Evolutionary conservation across 2,113 vertebrate species (phyloP).

Genomic region (Hydrolagus affinis): DNA sequence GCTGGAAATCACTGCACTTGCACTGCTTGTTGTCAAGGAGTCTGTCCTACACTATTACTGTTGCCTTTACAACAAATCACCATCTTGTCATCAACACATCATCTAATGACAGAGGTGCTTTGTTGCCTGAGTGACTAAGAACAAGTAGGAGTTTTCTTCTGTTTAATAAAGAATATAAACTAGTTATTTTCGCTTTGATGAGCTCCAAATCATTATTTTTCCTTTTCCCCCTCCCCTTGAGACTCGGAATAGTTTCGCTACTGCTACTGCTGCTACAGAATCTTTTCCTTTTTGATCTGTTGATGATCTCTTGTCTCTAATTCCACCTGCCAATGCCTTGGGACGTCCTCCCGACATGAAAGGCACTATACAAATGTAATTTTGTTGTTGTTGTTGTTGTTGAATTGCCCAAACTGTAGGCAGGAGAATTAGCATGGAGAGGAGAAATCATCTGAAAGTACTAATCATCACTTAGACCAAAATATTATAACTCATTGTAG

Average conservation of each 20-base stretch:
- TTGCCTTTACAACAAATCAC: background rate
- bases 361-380: too few relatives aligned
- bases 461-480: too few relatives aligned
- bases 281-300: background rate
- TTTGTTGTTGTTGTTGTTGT: too few relatives aligned
- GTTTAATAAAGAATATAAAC: background rate
- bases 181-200: background rate
- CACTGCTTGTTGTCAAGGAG: background rate
- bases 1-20: background rate
- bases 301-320: background rate
- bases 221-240: background rate
- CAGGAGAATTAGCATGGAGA: too few relatives aligned
- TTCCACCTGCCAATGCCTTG: too few relatives aligned
- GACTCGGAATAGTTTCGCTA: background rate
- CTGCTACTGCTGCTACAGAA: background rate
- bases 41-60: background rate
- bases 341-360: too few relatives aligned
- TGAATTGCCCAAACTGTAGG: background rate
- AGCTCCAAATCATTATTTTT: background rate
- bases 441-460: too few relatives aligned
- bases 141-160: background rate
- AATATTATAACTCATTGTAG: too few relatives aligned
- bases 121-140: background rate
- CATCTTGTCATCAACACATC: background rate
- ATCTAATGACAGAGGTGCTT: background rate